Percentiles rank a stretch among this genome's conserved stretches.
These are phyloP conservation scores for Microtus richardsoni DNA, from an alignment of 2,113 vertebrate genomes.

Conservation along the genomic window DNA sequence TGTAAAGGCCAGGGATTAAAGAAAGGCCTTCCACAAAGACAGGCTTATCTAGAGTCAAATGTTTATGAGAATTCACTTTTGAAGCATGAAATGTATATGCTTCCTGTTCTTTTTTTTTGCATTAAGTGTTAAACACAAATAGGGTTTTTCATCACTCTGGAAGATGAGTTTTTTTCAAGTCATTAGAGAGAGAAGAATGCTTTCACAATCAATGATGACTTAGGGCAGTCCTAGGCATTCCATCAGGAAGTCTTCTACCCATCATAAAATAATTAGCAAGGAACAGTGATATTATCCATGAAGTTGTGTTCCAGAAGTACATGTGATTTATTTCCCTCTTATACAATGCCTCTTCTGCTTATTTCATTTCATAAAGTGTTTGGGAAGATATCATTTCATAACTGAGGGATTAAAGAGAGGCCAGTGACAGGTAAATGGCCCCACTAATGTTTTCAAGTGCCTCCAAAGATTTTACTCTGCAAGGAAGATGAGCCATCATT, in stretches of 20 bases:
- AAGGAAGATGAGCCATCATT: background rate
- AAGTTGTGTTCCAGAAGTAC: background rate
- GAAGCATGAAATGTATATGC: background rate
- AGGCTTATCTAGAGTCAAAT: background rate
- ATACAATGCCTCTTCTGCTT: background rate
- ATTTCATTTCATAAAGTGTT: conserved; percentile 54
- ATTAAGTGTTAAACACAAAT: background rate
- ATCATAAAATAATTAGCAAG: conserved; percentile 65
- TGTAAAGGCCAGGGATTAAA: background rate
- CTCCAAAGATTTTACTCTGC: conserved; percentile 42
- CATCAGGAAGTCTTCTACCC: conserved; percentile 54
- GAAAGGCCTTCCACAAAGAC: background rate
- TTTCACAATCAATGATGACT: background rate
- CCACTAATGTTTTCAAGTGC: conserved; percentile 28
- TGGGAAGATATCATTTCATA: conserved; percentile 34
- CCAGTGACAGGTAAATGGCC: conserved; percentile 65
- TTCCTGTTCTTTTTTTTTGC: background rate
- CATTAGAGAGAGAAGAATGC: background rate
- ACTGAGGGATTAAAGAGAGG: conserved; percentile 47
- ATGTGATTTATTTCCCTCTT: conserved; percentile 28
- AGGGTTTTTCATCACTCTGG: background rate
- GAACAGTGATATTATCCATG: background rate
- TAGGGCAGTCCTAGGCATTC: background rate
- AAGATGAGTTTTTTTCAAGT: background rate
- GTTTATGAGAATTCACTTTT: background rate